Evolutionary conservation across 2,888 invertebrate species (phyloP).

Genomic region (Pristionchus japonicus): DNA sequence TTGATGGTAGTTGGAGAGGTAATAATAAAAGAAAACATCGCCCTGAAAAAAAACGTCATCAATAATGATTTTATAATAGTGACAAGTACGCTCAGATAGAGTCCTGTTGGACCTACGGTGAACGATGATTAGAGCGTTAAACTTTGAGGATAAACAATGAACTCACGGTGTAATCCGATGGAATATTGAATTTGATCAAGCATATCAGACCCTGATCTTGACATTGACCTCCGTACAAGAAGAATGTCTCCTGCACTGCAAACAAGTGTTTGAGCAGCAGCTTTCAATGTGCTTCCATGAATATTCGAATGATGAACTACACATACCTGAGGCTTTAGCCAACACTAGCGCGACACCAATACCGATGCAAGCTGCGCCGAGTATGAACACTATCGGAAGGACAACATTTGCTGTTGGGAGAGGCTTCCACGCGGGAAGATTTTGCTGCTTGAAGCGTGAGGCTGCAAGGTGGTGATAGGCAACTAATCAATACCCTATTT

Average conservation of each 20-base stretch:
- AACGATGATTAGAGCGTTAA: too few species aligned
- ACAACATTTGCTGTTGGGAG: slow-evolving; percentile 97
- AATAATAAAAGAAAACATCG: slow-evolving; percentile 96
- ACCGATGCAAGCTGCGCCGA: slow-evolving; percentile 96
- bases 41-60: not conserved
- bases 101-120: too few species aligned
- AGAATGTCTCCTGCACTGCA: slow-evolving; percentile 53
- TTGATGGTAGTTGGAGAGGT: slow-evolving; percentile 96
- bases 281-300: not conserved
- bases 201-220: not conserved
- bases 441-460: slow-evolving; percentile 88
- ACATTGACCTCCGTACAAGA: not conserved
- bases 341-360: slow-evolving; percentile 93
- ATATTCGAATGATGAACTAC: not conserved
- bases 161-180: not conserved
- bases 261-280: not conserved
- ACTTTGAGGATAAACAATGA: too few species aligned
- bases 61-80: not conserved
- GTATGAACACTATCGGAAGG: slow-evolving; percentile 94
- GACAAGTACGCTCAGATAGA: not conserved
- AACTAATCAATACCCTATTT: too few species aligned
- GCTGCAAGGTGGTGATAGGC: too few species aligned
- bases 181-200: not conserved
- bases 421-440: slow-evolving; percentile 97
- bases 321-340: slow-evolving; percentile 78